A percentile compares a stretch with the other conserved stretches of the same genome.
Evolutionary conservation across 2,113 vertebrate genomes (phyloP).

Genomic region (Lepus timidus): DNA sequence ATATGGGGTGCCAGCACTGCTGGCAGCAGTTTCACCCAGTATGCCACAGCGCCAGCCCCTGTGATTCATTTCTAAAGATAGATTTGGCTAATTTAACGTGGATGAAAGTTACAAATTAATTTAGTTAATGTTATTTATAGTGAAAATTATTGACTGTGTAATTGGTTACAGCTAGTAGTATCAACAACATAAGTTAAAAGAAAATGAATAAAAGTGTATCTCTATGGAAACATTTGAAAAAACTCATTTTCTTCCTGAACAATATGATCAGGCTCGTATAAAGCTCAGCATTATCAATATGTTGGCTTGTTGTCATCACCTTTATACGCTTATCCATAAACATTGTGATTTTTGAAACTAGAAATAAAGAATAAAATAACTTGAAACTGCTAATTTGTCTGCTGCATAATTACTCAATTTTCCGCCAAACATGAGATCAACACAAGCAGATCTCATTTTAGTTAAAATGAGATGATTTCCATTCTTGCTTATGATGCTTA

Average conservation of each 20-base stretch:
- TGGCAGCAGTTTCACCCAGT: too few relatives aligned
- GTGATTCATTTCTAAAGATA: too few relatives aligned
- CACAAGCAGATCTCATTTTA: constrained; percentile 22
- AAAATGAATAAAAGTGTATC: neutral
- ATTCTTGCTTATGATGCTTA: neutral
- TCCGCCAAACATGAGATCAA: constrained; percentile 22
- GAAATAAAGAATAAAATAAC: constrained; percentile 12
- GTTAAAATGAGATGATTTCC: constrained; percentile 16
- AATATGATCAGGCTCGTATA: neutral
- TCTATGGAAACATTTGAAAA: constrained; percentile 45
- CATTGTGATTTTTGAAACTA: constrained; percentile 8
- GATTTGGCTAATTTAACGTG: neutral
- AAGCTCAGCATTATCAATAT: neutral
- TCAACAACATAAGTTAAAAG: neutral
- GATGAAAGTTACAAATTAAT: constrained; percentile 33
- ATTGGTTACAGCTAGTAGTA: neutral
- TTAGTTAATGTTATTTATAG: constrained; percentile 20
- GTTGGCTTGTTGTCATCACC: neutral
- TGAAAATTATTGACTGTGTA: neutral
- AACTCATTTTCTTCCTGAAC: constrained; percentile 26
- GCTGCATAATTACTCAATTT: neutral
- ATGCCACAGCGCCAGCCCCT: too few relatives aligned
- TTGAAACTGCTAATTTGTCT: constrained; percentile 42
- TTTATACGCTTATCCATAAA: neutral
- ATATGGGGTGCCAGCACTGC: too few relatives aligned